Evolutionary conservation across 2,113 vertebrate species (phyloP), one percentile per base, ranked within the genome.

Genomic region (Stercorarius parasiticus): DNA sequence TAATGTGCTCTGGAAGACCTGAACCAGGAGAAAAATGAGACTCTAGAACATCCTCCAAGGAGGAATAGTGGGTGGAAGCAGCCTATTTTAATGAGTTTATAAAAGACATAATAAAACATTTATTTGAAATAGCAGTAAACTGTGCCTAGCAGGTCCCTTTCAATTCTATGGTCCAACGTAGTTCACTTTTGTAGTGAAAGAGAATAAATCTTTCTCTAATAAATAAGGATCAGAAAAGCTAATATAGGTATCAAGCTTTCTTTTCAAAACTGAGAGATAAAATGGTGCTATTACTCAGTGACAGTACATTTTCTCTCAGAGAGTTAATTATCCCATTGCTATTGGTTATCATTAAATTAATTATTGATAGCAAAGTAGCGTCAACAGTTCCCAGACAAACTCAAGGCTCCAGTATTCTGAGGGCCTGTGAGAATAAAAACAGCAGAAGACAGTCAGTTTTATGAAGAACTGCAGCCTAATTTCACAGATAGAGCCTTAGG

Each of bases 291-390:
- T 81, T 95, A 88, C 38, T 32, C 71, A 55, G 27, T 66, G 67
- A 79, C 32, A 81, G 49, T 50, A 78, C 47, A 59, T 95, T 97
- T 93, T 74, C 58, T 83, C 52, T 86, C 93, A 50, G 40, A 94
- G 40, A 92, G 18, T 80, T 87, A 95, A 97, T 96, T 81, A 95
- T 93, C 29, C 59, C 45, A 88, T 93, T 92, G 81, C 13, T 81
- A 56, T 29, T 76, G 36, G 13, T 84, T 91, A 71, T 50, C 40
- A 61, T 85, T 88, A 89, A 69, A 88, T 93, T 78, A 96, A 79
- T 85, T 97, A 92, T 96, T 97, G 53, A 96, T 90, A 90, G 47
- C 30, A 66, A 76, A 58, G 49, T 42, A 69, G 17, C n/a, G 90
- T 86, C 38, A 72, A 77, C 74, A 76, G 9, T 27, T 76, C 50